A percentile compares a stretch with the other conserved stretches of the same genome.
These are phyloP conservation scores for Oplegnathus fasciatus DNA, from an alignment of 2,113 vertebrate species.

Conservation along the genomic window DNA sequence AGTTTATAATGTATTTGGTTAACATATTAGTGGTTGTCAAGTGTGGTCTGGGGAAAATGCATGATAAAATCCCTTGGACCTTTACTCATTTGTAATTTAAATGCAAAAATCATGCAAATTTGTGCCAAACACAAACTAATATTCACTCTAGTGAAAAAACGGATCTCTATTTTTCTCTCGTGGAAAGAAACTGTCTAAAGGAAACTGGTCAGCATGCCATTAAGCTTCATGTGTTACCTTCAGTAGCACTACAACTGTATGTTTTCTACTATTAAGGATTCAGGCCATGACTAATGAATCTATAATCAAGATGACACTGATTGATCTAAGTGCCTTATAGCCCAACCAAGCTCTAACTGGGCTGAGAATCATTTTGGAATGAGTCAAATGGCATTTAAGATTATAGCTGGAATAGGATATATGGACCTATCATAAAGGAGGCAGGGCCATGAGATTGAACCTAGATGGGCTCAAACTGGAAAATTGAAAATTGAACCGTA, in stretches of 20 bases:
- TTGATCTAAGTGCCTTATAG: conserved; percentile 55
- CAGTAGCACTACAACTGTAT: neutral
- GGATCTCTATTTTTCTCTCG: neutral
- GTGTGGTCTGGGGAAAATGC: neutral
- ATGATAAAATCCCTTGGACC: neutral
- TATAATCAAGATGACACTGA: conserved; percentile 60
- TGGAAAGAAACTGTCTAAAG: neutral
- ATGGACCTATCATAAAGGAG: conserved; percentile 74
- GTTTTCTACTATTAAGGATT: conserved; percentile 43
- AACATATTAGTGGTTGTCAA: neutral
- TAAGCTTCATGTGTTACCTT: neutral
- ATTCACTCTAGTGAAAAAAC: neutral
- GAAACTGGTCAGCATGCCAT: conserved; percentile 10
- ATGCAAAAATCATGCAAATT: neutral
- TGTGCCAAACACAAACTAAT: neutral
- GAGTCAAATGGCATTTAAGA: conserved; percentile 76
- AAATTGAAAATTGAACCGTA: conserved; percentile 83
- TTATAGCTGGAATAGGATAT: conserved; percentile 75
- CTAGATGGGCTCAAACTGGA: conserved; percentile 74
- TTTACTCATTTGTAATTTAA: neutral
- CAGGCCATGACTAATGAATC: conserved; percentile 47
- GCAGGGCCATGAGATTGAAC: conserved; percentile 71
- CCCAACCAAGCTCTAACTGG: conserved; percentile 53
- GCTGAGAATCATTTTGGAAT: conserved; percentile 67
- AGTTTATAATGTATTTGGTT: neutral